Percentiles rank a stretch among this genome's conserved stretches.
Evolutionary conservation across 2,113 vertebrate genomes (phyloP).

Genomic region (Psammodynastes pulverulentus): DNA sequence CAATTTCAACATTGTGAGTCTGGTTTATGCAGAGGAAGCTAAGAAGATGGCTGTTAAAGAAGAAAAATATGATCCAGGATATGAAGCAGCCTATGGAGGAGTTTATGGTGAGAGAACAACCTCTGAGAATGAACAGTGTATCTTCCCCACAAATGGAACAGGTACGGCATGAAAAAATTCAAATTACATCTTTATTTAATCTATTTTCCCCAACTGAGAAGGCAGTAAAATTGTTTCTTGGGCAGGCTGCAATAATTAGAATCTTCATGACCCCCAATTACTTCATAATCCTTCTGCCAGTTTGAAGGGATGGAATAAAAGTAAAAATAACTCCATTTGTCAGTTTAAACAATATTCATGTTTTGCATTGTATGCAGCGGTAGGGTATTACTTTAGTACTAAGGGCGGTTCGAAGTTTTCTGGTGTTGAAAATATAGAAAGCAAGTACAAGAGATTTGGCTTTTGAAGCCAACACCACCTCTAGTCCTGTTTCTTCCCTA

Average conservation of each 20-base stretch:
- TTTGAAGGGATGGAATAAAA: not conserved
- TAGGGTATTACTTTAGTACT: not conserved
- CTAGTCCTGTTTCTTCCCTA: not conserved
- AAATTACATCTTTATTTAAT: not conserved
- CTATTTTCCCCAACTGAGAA: not conserved
- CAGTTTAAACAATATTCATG: not conserved
- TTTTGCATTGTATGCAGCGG: not conserved
- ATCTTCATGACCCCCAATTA: not conserved
- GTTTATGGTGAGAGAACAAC: conserved; percentile 69
- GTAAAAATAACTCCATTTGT: not conserved
- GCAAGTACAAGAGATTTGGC: not conserved
- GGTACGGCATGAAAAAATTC: conserved; percentile 59
- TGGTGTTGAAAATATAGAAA: not conserved
- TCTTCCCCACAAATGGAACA: conserved; percentile 71
- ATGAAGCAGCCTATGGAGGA: conserved; percentile 89
- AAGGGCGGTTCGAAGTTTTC: not conserved
- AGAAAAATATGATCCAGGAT: conserved; percentile 93
- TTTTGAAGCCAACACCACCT: not conserved
- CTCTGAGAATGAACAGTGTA: conserved; percentile 73
- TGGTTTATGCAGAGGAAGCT: conserved; percentile 84
- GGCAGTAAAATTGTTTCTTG: not conserved
- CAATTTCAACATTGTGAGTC: not conserved
- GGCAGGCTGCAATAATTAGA: not conserved
- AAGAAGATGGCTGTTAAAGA: conserved; percentile 96
- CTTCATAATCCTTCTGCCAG: not conserved